Base-by-base conservation (phyloP, 64 coral and sea anemone species). In the Catalaphyllia jardinei region DNA sequence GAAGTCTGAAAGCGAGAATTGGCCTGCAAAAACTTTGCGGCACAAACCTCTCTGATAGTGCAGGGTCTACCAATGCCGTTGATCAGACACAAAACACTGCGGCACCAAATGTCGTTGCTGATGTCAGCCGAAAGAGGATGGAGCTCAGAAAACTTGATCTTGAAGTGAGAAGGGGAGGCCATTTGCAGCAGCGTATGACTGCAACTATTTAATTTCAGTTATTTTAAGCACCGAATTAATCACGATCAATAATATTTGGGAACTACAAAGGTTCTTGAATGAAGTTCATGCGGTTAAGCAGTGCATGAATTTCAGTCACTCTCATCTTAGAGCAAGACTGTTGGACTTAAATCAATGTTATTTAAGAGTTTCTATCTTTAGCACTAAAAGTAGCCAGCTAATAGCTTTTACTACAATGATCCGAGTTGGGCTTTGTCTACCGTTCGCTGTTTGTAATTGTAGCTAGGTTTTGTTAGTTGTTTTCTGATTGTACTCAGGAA, bases 1-100 rank as follows among this genome's bases (percentile, higher is more conserved):
- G 69, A n/a, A 91, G 82, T 60, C 42, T 91, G 20, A 82, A 63
- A 64, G 29, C 50, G 18, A 60, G 38, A 85, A 27, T 85, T 85
- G 18, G 62, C 20, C 4, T 25, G 15, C 17, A 17, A 9, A 31
- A 4, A 13, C 25, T 71, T 38, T 85, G 62, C 35, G 42, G 42
- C 42, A 71, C 33, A 12, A 4, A 71, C n/a, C 25, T 50, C 24
- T 20, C 8, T 67, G 80, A 83, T 0, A 65, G 30, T 24, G 17
- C 7, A 65, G 31, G 30, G 20, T 67, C 80, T 46, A 67, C 18
- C 31, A 39, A 65, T 42, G 17, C 46, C 12, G 60, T 10, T 67
- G 17, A 67, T n/a, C 30, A 67, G n/a, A 63, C 18, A 35, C 15
- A 11, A 17, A 61, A 83, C 30, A 67, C 55, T 17, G 24, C n/a